Percentiles rank a stretch among this genome's conserved stretches.
Conservation (phyloP, 2,113 vertebrate genomes). For the Furnarius figulus region DNA sequence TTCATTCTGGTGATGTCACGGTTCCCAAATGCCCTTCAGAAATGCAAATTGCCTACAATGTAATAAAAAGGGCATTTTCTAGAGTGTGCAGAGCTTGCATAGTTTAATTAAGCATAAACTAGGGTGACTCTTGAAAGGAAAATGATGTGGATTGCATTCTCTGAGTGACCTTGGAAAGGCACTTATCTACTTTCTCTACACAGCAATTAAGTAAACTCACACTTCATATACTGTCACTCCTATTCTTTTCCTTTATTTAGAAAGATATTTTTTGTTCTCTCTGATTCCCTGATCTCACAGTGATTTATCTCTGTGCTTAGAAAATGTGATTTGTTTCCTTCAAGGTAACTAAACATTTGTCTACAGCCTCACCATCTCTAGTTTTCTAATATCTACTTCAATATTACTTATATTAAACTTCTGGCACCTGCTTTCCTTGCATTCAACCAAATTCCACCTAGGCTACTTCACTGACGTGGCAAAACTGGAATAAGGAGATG, state of each 20-base stretch:
- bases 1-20: slow-evolving; percentile 39
- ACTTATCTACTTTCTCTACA: background rate
- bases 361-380: background rate
- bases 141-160: slow-evolving; percentile 53
- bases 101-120: slow-evolving; percentile 70
- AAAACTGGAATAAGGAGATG: background rate
- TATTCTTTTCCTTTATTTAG: slow-evolving; percentile 27
- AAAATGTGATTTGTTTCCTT: slow-evolving; percentile 20
- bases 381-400: slow-evolving; percentile 4
- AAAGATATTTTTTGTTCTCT: slow-evolving; percentile 18
- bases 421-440: background rate
- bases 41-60: slow-evolving; percentile 41
- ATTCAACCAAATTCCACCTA: background rate
- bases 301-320: background rate
- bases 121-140: slow-evolving; percentile 55
- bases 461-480: background rate
- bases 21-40: slow-evolving; percentile 61
- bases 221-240: slow-evolving; percentile 3
- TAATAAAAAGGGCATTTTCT: slow-evolving; percentile 65
- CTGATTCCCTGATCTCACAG: background rate
- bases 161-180: slow-evolving; percentile 47
- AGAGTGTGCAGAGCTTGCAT: slow-evolving; percentile 66
- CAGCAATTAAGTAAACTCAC: slow-evolving; percentile 10
- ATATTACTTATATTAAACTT: slow-evolving; percentile 6
- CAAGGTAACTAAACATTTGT: background rate